Percentiles rank a stretch among this genome's conserved stretches.
Evolutionary conservation across 2,888 invertebrate species (phyloP).

Genomic region (Xylophagus ater): DNA sequence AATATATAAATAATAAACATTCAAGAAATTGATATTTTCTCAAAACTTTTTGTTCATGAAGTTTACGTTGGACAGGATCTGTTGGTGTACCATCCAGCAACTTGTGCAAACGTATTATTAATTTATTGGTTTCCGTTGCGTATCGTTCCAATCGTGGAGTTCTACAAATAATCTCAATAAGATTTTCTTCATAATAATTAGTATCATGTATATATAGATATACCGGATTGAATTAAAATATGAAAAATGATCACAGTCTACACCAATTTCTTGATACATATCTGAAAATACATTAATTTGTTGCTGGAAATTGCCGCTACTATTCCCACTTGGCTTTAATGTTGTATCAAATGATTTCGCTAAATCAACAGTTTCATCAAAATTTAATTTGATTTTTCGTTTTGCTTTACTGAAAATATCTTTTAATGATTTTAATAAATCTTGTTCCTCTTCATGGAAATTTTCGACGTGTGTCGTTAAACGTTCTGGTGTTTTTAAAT

Average conservation of each 20-base stretch:
- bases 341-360: conserved; percentile 48
- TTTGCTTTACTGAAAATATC: conserved; percentile 84
- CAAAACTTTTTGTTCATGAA: conserved; percentile 54
- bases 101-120: conserved; percentile 87
- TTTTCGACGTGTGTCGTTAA: conserved; percentile 83
- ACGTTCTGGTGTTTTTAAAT: conserved; percentile 72
- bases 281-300: conserved; percentile 27
- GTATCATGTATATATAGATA: conserved; percentile 23
- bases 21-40: conserved; percentile 3
- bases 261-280: conserved; percentile 39
- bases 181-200: no score
- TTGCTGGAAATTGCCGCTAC: conserved; percentile 20
- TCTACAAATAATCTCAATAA: conserved; percentile 37
- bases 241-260: conserved; percentile 50
- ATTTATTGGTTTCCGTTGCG: conserved; percentile 89
- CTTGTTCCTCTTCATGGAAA: conserved; percentile 77
- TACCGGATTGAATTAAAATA: conserved; percentile 60
- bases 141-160: conserved; percentile 70
- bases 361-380: conserved; percentile 55
- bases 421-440: conserved; percentile 67
- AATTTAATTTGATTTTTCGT: conserved; percentile 64
- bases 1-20: conserved; percentile 1
- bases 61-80: conserved; percentile 60
- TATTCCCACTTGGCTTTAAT: conserved; percentile 28
- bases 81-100: conserved; percentile 69